These are phyloP conservation scores for Trochalopteron elliotii DNA, from an alignment of 2,113 vertebrate genomes.

Conservation along the genomic window DNA sequence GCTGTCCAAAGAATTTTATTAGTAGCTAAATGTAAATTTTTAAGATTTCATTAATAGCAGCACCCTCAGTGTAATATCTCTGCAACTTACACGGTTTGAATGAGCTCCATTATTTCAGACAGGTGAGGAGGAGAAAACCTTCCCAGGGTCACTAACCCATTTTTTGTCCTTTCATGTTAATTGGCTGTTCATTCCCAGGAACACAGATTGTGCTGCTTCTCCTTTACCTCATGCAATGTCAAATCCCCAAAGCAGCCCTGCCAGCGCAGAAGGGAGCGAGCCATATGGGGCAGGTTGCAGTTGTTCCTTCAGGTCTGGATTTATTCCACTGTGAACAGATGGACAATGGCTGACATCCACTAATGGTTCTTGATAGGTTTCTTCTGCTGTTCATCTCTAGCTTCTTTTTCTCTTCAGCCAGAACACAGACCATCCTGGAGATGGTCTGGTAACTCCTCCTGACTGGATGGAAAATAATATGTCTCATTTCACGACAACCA, in stretches of 20 bases:
- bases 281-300: constrained; percentile 63
- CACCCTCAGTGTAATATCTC: neutral
- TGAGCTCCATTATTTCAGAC: neutral
- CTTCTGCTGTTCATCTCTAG: constrained; percentile 28
- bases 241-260: constrained; percentile 42
- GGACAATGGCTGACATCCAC: constrained; percentile 58
- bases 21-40: neutral
- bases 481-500: neutral
- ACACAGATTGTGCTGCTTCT: neutral
- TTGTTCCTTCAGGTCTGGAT: constrained; percentile 65
- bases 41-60: neutral
- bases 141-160: neutral
- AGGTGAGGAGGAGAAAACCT: constrained; percentile 24
- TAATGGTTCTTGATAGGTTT: constrained; percentile 46
- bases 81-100: no score
- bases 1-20: neutral
- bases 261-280: neutral
- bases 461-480: neutral
- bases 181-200: neutral
- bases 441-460: constrained; percentile 5
- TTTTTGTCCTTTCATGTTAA: constrained; percentile 24
- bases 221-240: constrained; percentile 56
- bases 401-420: constrained; percentile 31
- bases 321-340: constrained; percentile 65
- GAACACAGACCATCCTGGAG: neutral